phyloP scores from a whole-genome alignment of 2,797 vertebrate species.

The Esox masquinongy region DNA sequence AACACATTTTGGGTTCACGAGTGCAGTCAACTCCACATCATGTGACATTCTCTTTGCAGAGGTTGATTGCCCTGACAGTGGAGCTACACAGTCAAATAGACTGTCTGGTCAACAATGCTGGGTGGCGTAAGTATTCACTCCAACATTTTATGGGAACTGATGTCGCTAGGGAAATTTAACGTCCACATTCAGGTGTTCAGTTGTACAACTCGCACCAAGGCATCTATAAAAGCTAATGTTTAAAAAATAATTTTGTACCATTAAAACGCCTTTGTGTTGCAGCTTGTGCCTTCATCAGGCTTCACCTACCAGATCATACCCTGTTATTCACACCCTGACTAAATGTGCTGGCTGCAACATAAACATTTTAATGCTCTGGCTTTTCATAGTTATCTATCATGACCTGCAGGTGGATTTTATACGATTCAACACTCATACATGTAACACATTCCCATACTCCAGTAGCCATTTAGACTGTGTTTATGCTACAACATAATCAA shows the following conservation, averaged over 20 bases:
- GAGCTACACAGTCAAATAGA: conserved; percentile 73
- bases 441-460: neutral
- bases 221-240: neutral
- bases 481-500: neutral
- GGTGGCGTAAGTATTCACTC: conserved; percentile 74
- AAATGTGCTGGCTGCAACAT: neutral
- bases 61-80: conserved; percentile 66
- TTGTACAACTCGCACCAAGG: neutral
- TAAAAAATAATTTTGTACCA: neutral
- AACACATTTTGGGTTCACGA: neutral
- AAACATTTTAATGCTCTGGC: neutral
- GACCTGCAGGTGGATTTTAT: neutral
- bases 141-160: neutral
- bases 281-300: neutral
- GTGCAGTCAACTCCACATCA: neutral
- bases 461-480: neutral
- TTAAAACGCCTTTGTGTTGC: neutral
- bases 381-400: neutral
- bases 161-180: neutral
- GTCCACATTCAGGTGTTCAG: neutral
- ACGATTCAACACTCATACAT: neutral
- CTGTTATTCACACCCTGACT: neutral
- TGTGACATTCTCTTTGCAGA: conserved; percentile 54
- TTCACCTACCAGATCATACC: neutral
- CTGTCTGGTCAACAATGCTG: conserved; percentile 85